phyloP scores from a whole-genome alignment of 2,113 vertebrate genomes.

The Vicugna pacos region DNA sequence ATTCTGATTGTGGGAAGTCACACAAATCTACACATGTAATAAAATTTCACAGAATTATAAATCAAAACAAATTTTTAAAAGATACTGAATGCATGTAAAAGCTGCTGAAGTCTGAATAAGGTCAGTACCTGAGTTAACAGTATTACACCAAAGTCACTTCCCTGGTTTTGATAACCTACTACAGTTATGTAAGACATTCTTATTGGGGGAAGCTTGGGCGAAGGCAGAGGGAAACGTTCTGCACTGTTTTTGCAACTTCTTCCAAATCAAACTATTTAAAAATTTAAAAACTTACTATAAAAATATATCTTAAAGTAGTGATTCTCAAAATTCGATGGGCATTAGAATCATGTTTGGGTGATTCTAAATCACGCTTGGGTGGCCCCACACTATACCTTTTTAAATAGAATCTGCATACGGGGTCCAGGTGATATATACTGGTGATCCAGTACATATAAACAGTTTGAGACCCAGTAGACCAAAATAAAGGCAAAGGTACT shows the following conservation, averaged over 20 bases:
- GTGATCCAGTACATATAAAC: background rate
- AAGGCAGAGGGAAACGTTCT: background rate
- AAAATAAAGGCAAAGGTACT: slow-evolving; percentile 31
- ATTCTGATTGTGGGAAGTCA: background rate
- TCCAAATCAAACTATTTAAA: slow-evolving; percentile 8
- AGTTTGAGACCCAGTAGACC: background rate
- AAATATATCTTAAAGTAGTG: background rate
- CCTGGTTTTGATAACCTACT: background rate
- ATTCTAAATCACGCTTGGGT: background rate
- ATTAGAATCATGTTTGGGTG: background rate
- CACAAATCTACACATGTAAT: background rate
- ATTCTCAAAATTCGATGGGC: background rate
- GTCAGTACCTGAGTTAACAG: background rate
- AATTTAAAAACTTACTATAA: background rate
- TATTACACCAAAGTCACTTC: background rate
- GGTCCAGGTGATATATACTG: background rate
- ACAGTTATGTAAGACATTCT: background rate
- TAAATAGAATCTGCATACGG: background rate
- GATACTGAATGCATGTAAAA: background rate
- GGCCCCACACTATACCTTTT: background rate
- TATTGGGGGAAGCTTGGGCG: background rate
- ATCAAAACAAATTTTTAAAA: background rate
- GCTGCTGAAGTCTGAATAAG: background rate
- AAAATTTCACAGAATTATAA: background rate
- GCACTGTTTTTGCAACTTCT: background rate